phyloP scores from a whole-genome alignment of 1,140 invertebrate genomes.

The Branchinecta lynchi region DNA sequence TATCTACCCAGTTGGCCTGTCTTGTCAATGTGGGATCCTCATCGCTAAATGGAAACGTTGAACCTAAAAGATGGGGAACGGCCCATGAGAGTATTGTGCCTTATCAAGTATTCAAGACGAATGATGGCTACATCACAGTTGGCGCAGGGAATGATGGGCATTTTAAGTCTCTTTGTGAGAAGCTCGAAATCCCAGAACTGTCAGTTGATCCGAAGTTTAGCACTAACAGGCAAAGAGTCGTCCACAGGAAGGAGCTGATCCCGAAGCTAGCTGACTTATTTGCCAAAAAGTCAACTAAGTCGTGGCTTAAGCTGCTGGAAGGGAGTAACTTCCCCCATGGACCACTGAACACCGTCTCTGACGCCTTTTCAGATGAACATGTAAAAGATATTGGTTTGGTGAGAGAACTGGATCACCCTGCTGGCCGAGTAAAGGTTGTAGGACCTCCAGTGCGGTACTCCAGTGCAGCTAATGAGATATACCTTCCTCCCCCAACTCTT shows the following conservation, averaged over 20 bases:
- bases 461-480: constrained; percentile 46
- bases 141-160: constrained; percentile 65
- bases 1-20: constrained; percentile 75
- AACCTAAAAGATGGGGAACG: constrained; percentile 65
- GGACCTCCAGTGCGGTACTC: constrained; percentile 71
- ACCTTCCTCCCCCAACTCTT: constrained; percentile 59
- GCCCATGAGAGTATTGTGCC: constrained; percentile 88
- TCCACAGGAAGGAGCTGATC: constrained; percentile 53
- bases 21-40: constrained; percentile 79
- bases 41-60: constrained; percentile 65
- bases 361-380: constrained; percentile 77
- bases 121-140: constrained; percentile 61
- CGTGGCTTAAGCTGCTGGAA: constrained; percentile 60
- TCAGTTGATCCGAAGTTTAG: constrained; percentile 44
- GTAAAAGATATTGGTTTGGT: constrained; percentile 56
- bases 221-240: constrained; percentile 55
- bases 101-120: constrained; percentile 70
- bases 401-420: constrained; percentile 54
- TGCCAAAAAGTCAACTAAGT: constrained; percentile 44
- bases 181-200: constrained; percentile 45
- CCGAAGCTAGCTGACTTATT: constrained; percentile 46
- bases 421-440: constrained; percentile 57
- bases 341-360: constrained; percentile 66
- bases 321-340: constrained; percentile 66
- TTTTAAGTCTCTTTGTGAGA: constrained; percentile 50